Evolutionary conservation across 1,140 invertebrate genomes (phyloP).

Genomic region (Aphidius ervi): DNA sequence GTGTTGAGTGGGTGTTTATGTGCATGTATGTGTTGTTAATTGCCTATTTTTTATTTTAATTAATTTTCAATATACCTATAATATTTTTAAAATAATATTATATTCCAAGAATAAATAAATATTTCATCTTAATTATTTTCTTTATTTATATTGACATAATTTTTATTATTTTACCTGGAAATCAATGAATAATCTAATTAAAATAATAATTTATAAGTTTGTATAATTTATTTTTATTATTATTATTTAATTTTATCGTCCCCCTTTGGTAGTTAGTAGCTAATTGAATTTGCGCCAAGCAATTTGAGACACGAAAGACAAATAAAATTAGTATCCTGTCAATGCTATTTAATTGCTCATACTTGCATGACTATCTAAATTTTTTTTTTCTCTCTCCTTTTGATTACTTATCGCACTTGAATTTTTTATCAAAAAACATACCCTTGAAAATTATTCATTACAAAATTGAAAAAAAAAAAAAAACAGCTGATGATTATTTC

Average conservation of each 20-base stretch:
- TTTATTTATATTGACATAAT: not conserved
- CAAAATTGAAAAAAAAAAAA: too few species aligned
- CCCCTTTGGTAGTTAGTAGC: not conserved
- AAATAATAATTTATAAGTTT: not conserved
- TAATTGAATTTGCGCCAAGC: conserved; percentile 12
- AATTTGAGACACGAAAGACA: conserved; percentile 1
- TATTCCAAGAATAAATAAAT: too few species aligned
- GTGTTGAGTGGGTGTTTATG: conserved; percentile 24
- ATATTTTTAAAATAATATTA: too few species aligned
- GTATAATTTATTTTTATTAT: conserved; percentile 4
- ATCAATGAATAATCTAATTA: too few species aligned
- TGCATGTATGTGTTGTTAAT: conserved; percentile 9
- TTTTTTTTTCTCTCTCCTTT: too few species aligned
- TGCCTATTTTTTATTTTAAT: conserved; percentile 9
- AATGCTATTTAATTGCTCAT: not conserved
- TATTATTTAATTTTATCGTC: conserved; percentile 12
- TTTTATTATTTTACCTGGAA: too few species aligned
- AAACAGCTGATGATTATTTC: too few species aligned
- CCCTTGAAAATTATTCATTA: too few species aligned
- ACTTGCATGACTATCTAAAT: too few species aligned
- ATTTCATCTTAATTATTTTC: not conserved
- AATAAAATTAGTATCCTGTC: not conserved
- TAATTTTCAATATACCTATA: conserved; percentile 4
- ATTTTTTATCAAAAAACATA: too few species aligned
- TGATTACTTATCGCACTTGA: too few species aligned